Conservation (phyloP, 2,888 invertebrate genomes). For the Mechanitis messenoides region DNA sequence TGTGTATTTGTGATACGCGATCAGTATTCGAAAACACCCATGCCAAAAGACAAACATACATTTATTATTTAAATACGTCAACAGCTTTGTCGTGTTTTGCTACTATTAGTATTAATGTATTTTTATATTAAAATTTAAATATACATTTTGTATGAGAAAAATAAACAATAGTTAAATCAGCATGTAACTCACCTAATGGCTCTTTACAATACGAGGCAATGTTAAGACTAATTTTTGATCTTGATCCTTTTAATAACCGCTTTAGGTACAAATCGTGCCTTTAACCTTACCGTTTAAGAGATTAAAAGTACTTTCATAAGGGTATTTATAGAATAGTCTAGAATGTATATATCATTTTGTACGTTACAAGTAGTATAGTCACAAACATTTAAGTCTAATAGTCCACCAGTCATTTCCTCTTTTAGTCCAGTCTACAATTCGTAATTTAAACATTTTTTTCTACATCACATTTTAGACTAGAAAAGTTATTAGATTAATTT, state of each 20-base stretch:
- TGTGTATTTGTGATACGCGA: conserved; percentile 67
- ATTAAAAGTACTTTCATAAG: conserved; percentile 53
- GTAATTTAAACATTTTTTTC: background rate
- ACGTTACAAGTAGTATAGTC: conserved; percentile 26
- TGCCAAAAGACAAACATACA: conserved; percentile 61
- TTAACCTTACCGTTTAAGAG: conserved; percentile 37
- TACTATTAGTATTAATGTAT: conserved; percentile 19
- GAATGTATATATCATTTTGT: conserved; percentile 51
- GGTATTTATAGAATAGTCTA: conserved; percentile 53
- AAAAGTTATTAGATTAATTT: too few relatives aligned
- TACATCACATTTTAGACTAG: background rate
- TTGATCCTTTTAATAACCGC: conserved; percentile 30
- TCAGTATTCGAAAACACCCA: conserved; percentile 71
- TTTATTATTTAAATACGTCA: conserved; percentile 42
- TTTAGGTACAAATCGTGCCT: conserved; percentile 71
- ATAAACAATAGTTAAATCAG: background rate
- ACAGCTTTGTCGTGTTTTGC: conserved; percentile 39
- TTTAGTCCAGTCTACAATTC: background rate
- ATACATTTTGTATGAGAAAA: background rate
- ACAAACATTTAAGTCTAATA: conserved; percentile 17
- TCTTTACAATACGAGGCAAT: background rate
- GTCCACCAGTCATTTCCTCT: conserved; percentile 9
- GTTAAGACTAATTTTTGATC: background rate
- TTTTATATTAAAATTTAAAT: background rate
- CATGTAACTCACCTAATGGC: background rate